Base-by-base conservation (phyloP, 1,140 invertebrate species). In the Drosophila quadrilineata region DNA sequence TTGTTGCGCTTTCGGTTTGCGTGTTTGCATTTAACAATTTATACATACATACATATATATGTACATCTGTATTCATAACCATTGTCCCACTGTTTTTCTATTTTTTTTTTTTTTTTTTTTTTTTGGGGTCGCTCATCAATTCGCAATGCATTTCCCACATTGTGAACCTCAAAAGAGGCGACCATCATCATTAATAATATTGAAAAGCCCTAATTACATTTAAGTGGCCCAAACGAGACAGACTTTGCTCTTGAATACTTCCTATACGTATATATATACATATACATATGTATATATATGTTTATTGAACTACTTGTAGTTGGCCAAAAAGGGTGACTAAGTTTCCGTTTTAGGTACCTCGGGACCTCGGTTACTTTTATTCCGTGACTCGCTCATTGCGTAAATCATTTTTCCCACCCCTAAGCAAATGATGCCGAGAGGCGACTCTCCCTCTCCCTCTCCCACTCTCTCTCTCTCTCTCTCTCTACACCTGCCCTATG, bases 171-270 rank as follows among this genome's bases (percentile, higher is more conserved):
- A n/a, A n/a, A n/a, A 9, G 22, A 38, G 35, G 49, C 67, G 74
- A 79, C 75, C 80, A 85, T 86, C 79, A 85, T 85, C 79, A 85
- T 85, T 85, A 85, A 85, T 85, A 85, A 85, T 85, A 85, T 85
- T 85, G 79, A 85, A 84, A 85, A 85, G 79, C 79, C 79, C 79
- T 85, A 85, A 85, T 85, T 85, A 86, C 80, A 75, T 58, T 75
- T 85, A 85, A 85, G 79, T 85, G 79, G 80, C 79, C 80, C 69
- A 82, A 84, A 84, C 70, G 79, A 85, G 41, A 8, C 54, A 58
- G 16, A 19, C 16, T 33, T 5, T 3, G 6, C 16, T 21, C 22
- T 9, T 12, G 35, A 22, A 12, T 52, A 24, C 21, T 28, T 17
- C 16, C 10, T 22, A 45, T 31, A 57, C 9, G 10, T n/a, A 46